Conservation (phyloP, 2,113 vertebrate species). For the Myrmecobius fasciatus region DNA sequence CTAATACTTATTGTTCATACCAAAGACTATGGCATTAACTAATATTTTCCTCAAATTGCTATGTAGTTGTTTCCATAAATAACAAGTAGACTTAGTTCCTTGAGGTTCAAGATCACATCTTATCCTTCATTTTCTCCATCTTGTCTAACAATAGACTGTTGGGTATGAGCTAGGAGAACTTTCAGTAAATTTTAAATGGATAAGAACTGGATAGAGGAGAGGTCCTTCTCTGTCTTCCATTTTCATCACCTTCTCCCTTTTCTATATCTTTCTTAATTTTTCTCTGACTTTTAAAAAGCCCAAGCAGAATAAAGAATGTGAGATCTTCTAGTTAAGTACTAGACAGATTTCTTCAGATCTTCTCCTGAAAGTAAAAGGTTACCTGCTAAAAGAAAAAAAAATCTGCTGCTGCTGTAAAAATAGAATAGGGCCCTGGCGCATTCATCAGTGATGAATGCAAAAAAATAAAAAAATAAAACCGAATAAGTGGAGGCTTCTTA, state of each 20-base stretch:
- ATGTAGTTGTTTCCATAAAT: background rate
- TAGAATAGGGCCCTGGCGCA: conserved; percentile 14
- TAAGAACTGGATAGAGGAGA: background rate
- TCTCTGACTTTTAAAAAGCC: background rate
- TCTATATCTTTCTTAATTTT: background rate
- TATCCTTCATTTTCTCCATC: background rate
- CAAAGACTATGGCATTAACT: background rate
- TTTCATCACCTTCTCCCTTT: background rate
- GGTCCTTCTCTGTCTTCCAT: background rate
- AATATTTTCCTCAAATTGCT: background rate
- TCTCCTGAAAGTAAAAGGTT: background rate
- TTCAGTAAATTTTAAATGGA: background rate
- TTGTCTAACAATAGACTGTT: background rate
- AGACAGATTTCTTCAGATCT: background rate
- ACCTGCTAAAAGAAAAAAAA: conserved; percentile 14
- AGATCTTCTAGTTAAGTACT: background rate
- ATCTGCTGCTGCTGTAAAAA: conserved; percentile 74
- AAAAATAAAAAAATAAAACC: background rate
- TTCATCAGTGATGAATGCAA: conserved; percentile 72
- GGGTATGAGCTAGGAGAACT: background rate
- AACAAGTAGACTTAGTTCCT: background rate
- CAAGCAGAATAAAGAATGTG: background rate
- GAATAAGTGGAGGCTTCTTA: conserved; percentile 59
- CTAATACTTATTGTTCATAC: background rate
- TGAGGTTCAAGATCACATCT: background rate